These are phyloP conservation scores for Platycheirus rosarum DNA, from an alignment of 2,888 invertebrate genomes.

Conservation along the genomic window DNA sequence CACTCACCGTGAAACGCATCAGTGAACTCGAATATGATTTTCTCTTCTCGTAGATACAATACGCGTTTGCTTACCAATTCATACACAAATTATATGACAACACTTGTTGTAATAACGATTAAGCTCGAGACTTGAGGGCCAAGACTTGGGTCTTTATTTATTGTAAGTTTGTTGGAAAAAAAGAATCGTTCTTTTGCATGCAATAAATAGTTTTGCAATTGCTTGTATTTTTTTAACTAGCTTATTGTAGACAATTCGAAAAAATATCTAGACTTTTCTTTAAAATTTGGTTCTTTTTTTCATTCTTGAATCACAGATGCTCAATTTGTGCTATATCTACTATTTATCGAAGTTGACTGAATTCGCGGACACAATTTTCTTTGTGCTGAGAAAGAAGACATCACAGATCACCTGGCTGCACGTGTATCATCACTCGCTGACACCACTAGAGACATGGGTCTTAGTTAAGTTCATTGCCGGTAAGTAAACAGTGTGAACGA, in stretches of 20 bases:
- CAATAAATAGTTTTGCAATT: constrained; percentile 41
- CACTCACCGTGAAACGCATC: constrained; percentile 56
- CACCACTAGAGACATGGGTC: constrained; percentile 96
- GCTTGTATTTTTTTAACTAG: neutral
- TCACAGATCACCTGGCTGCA: constrained; percentile 95
- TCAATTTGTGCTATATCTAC: constrained; percentile 89
- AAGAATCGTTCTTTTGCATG: constrained; percentile 45
- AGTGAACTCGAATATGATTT: constrained; percentile 45
- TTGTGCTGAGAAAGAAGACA: constrained; percentile 95
- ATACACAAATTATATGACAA: constrained; percentile 52
- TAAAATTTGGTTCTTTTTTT: constrained; percentile 10
- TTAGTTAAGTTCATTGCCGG: constrained; percentile 93
- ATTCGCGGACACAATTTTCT: constrained; percentile 95
- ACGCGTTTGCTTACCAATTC: constrained; percentile 41
- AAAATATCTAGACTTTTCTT: constrained; percentile 13
- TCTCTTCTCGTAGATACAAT: constrained; percentile 32
- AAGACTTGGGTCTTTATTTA: neutral
- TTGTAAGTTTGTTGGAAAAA: constrained; percentile 9
- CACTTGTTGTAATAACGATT: constrained; percentile 37
- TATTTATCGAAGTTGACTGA: constrained; percentile 95
- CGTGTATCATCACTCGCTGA: constrained; percentile 96
- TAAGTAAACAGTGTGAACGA: constrained; percentile 64
- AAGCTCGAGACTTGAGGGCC: constrained; percentile 22
- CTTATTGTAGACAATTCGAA: neutral
- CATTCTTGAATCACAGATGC: constrained; percentile 80